Base-by-base conservation (phyloP, 2,797 vertebrate genomes). In the Schizopygopsis malacanthus region DNA sequence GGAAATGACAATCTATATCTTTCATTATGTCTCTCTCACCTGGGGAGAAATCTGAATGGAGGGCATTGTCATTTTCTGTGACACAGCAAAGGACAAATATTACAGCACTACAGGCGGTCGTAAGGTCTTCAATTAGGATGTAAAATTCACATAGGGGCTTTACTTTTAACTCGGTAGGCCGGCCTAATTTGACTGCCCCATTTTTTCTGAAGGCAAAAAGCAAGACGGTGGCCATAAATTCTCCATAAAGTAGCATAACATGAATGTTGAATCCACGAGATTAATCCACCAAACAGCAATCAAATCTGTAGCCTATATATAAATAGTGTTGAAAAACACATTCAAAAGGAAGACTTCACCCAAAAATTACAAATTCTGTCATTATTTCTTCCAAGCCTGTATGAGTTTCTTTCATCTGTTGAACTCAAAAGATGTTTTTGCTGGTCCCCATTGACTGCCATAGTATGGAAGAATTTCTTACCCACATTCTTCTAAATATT, bases 1-100 rank as follows among this genome's bases (percentile, higher is more conserved):
- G 81, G 72, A 86, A 86, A 84, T 81, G 77, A 61, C 78, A 81
- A 70, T 87, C 84, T 86, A 47, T 83, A 63, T 72, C 56, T 59
- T 70, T 79, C 61, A 75, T 41, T 54, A 63, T 4, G n/a, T 54
- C 7, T 81, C 82, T 81, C 9, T 50, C 39, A 43, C 83, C 75
- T 77, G 76, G 13, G 75, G 88, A 87, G 69, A 25, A 52, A 67
- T 83, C 72, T 77, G 28, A 76, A 77, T 63, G 65, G 33, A 79
- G 8, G 67, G 43, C 11, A 80, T 77, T 71, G 72, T 63, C 43
- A n/a, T 85, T 33, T 2, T 22, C 33, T 70, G 41, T 15, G 75
- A 65, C 83, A 54, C 59, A 41, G 75, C 33, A 79, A 50, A 59
- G 77, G 79, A 87, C 69, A 63, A 28, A 69, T 61, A 47, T 22